Base-by-base conservation (phyloP, 2,113 vertebrate species). In the Urocynchramus pylzowi region DNA sequence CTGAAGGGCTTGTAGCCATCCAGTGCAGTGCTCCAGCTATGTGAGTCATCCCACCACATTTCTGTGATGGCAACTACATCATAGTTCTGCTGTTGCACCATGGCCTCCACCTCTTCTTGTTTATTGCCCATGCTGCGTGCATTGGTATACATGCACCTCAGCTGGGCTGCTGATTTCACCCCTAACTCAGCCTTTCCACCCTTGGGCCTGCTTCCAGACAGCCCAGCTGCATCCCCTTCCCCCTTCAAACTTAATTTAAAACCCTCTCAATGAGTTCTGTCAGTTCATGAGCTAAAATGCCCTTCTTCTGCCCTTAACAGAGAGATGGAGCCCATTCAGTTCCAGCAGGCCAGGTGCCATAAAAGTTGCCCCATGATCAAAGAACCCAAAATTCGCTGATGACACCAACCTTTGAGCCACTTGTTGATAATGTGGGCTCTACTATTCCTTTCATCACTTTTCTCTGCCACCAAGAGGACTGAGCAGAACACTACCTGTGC, bases 21-120 rank as follows among this genome's bases (percentile, higher is more conserved):
- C n/a, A 17, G 57, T 17, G 16, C 16, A 37, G 57, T 11, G 2
- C n/a, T 37, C n/a, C n/a, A 59, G 57, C 57, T 8, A 6, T 26
- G 23, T 37, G n/a, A 37, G 23, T 26, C 7, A 26, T 37, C n/a
- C 57, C 57, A 37, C n/a, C n/a, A 59, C 5, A 3, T 59, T 37
- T 59, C 23, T 12, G 16, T 59, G 42, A 59, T 37, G 19, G 54
- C 1, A 2, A 35, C 16, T 57, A 30, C 19, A 45, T 59, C 4
- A 23, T 0, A 35, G 26, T 6, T 74, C 1, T 21, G 6, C 19
- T 37, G 42, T 4, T 47, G 11, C 2, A 30, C 42, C 54, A 23
- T 6, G 26, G 4, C 54, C 6, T 75, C 42, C 15, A 47, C 33
- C 9, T 35, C 42, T 13, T 24, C 16, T 7, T 28, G 9, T 27